Evolutionary conservation across 2,888 invertebrate genomes (phyloP).

Genomic region (Epistrophe eligans): DNA sequence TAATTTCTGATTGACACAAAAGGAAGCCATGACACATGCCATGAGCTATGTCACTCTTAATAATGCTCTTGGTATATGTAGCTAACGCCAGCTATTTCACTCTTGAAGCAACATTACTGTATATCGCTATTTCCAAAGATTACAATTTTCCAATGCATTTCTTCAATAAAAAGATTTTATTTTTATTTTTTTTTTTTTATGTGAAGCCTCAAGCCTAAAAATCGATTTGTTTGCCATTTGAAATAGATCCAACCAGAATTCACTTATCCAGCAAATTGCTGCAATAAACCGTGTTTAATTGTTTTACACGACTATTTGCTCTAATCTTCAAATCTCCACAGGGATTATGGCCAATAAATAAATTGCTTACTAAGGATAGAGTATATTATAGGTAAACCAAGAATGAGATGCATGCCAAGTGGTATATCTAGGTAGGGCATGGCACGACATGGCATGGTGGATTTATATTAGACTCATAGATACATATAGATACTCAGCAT

Average conservation of each 20-base stretch:
- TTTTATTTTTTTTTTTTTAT: neutral
- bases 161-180: neutral
- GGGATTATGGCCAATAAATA: constrained; percentile 63
- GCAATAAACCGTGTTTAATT: constrained; percentile 67
- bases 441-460: neutral
- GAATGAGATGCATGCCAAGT: constrained; percentile 31
- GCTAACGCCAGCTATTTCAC: neutral
- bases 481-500: neutral
- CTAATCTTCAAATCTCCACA: constrained; percentile 58
- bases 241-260: constrained; percentile 56
- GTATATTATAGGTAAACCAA: neutral
- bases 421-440: neutral
- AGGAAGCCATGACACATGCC: neutral
- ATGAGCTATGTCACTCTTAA: neutral
- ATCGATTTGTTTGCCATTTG: constrained; percentile 52
- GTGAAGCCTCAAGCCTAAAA: neutral
- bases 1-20: constrained; percentile 3
- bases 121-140: neutral
- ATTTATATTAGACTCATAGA: neutral
- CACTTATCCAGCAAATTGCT: constrained; percentile 65
- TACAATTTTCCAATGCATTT: neutral
- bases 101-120: neutral
- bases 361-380: constrained; percentile 17
- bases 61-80: neutral
- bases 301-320: constrained; percentile 62